Percentiles rank a stretch among this genome's conserved stretches.
Conservation (phyloP, 1,140 invertebrate genomes). For the Phortica variegata region DNA sequence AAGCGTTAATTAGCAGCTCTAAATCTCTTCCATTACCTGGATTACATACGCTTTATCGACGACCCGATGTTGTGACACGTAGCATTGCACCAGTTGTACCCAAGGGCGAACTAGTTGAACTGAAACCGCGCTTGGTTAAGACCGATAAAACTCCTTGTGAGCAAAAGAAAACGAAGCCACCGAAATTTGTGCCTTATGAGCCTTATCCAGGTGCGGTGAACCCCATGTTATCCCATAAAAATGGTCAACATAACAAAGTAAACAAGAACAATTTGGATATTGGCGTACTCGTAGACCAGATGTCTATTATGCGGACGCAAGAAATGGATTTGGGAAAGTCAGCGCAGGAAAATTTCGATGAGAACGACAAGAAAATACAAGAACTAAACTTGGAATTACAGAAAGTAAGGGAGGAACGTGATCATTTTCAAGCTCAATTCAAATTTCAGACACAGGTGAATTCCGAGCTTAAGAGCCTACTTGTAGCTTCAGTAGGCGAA, state of each 20-base stretch:
- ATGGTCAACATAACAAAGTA: constrained; percentile 29
- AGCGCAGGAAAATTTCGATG: neutral
- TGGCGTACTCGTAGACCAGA: constrained; percentile 67
- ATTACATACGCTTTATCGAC: constrained; percentile 40
- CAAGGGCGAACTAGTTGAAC: constrained; percentile 43
- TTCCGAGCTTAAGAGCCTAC: constrained; percentile 86
- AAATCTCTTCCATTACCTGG: constrained; percentile 32
- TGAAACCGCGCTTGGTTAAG: constrained; percentile 36
- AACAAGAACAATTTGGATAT: constrained; percentile 69
- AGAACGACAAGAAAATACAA: constrained; percentile 20
- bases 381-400: constrained; percentile 35
- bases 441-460: constrained; percentile 82
- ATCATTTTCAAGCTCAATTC: constrained; percentile 69
- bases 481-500: constrained; percentile 92
- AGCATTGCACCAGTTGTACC: constrained; percentile 41
- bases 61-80: constrained; percentile 26
- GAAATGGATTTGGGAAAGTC: constrained; percentile 50
- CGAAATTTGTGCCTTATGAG: constrained; percentile 86
- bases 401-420: constrained; percentile 63
- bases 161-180: constrained; percentile 67
- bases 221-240: constrained; percentile 63
- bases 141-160: constrained; percentile 17
- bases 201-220: constrained; percentile 84
- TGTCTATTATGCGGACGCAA: constrained; percentile 65
- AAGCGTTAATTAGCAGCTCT: constrained; percentile 10